These are phyloP conservation scores for Danio choprae DNA, from an alignment of 2,797 vertebrate species.

Conservation along the genomic window DNA sequence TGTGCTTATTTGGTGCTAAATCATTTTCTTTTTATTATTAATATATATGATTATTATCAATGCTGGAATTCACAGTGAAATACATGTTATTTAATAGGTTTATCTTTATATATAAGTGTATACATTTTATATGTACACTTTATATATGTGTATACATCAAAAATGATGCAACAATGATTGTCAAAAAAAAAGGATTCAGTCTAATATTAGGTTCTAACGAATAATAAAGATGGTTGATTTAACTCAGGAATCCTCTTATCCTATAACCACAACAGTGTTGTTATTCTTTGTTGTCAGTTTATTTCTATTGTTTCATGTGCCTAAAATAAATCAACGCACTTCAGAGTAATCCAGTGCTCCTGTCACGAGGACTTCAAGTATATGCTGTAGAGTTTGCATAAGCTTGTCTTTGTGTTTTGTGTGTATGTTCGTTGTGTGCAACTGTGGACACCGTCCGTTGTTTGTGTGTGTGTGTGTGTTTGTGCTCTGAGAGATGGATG, in stretches of 20 bases:
- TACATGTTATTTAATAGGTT: no score
- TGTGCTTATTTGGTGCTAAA: not conserved
- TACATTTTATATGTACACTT: no score
- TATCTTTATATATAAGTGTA: no score
- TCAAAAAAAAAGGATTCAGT: not conserved
- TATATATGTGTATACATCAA: no score
- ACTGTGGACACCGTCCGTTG: conserved; percentile 39
- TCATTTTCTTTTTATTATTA: not conserved
- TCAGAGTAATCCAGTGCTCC: not conserved
- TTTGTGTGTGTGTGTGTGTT: conserved; percentile 51
- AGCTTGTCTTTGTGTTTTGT: conserved; percentile 42
- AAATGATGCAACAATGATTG: not conserved
- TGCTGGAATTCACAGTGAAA: not conserved
- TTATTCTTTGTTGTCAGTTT: no score
- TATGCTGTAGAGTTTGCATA: conserved; percentile 39
- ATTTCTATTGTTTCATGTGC: no score
- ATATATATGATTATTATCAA: not conserved
- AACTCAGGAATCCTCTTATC: not conserved
- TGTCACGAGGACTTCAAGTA: not conserved
- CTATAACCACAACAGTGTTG: not conserved
- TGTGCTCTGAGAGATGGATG: conserved; percentile 73
- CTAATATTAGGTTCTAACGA: conserved; percentile 1
- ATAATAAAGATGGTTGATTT: conserved; percentile 19
- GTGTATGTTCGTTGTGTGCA: conserved; percentile 56
- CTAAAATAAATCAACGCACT: not conserved